Conservation (phyloP, 2,113 vertebrate genomes). For the Paracanthobrama guichenoti region DNA sequence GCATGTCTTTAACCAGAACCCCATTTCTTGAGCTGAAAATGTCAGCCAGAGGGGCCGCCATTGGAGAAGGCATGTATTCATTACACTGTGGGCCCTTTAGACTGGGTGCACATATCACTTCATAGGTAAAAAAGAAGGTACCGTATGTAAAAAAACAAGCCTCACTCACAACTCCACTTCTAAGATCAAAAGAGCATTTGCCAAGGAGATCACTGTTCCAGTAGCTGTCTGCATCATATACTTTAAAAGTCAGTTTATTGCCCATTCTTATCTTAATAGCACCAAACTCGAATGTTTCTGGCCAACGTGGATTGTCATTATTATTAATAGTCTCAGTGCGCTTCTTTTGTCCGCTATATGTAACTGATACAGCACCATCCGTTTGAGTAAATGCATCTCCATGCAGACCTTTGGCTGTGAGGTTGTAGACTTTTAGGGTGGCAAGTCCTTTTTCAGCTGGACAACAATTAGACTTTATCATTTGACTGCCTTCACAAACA, state of each 20-base stretch:
- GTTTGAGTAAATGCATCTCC: slow-evolving; percentile 55
- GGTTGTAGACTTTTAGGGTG: slow-evolving; percentile 62
- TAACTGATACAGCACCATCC: slow-evolving; percentile 70
- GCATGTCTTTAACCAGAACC: slow-evolving; percentile 51
- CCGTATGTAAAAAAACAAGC: slow-evolving; percentile 67
- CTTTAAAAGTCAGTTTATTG: slow-evolving; percentile 59
- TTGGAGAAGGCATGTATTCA: slow-evolving; percentile 64
- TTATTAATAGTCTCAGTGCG: slow-evolving; percentile 56
- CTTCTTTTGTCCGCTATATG: slow-evolving; percentile 33
- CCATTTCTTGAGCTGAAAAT: slow-evolving; percentile 65
- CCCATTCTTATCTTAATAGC: slow-evolving; percentile 48
- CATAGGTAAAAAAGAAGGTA: slow-evolving; percentile 65
- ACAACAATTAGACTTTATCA: slow-evolving; percentile 72
- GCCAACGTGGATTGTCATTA: slow-evolving; percentile 71
- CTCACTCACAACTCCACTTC: background rate
- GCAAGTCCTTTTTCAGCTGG: slow-evolving; percentile 69
- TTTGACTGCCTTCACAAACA: slow-evolving; percentile 60
- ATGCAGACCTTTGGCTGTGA: slow-evolving; percentile 58
- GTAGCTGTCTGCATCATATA: slow-evolving; percentile 71
- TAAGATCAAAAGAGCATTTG: slow-evolving; percentile 53
- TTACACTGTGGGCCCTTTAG: slow-evolving; percentile 67
- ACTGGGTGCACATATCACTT: slow-evolving; percentile 63
- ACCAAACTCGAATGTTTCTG: slow-evolving; percentile 60
- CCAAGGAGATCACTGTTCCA: slow-evolving; percentile 73
- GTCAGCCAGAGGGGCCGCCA: slow-evolving; percentile 51